Conservation (phyloP, 2,888 invertebrate genomes). For the Linyphia triangularis region DNA sequence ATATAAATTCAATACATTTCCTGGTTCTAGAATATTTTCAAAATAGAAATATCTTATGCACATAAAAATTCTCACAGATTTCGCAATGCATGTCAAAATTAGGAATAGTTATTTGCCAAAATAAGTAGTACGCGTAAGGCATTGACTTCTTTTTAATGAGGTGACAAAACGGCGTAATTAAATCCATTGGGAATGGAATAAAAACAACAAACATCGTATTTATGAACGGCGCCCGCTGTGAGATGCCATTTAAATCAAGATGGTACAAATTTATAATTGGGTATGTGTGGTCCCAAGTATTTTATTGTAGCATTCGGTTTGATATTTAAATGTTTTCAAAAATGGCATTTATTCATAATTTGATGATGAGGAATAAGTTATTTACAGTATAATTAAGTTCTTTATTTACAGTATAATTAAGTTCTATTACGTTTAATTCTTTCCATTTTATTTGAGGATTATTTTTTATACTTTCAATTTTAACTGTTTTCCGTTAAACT, state of each 20-base stretch:
- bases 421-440: no score
- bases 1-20: no score
- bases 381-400: no score
- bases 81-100: background rate
- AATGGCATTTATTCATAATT: no score
- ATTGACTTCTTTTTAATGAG: constrained; percentile 3
- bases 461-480: no score
- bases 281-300: background rate
- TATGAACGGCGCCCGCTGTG: background rate
- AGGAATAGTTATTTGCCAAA: background rate
- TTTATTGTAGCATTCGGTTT: background rate
- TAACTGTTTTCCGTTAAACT: no score
- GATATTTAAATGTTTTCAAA: background rate
- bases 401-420: no score
- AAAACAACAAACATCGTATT: background rate
- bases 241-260: background rate
- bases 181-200: background rate
- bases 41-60: no score
- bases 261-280: constrained; percentile 13
- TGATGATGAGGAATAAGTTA: no score
- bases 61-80: no score
- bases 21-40: no score
- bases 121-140: constrained; percentile 12
- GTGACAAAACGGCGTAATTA: background rate
- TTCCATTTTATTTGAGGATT: background rate